Base-by-base conservation (phyloP, 2,888 invertebrate species). In the Pristionchus mayeri region DNA sequence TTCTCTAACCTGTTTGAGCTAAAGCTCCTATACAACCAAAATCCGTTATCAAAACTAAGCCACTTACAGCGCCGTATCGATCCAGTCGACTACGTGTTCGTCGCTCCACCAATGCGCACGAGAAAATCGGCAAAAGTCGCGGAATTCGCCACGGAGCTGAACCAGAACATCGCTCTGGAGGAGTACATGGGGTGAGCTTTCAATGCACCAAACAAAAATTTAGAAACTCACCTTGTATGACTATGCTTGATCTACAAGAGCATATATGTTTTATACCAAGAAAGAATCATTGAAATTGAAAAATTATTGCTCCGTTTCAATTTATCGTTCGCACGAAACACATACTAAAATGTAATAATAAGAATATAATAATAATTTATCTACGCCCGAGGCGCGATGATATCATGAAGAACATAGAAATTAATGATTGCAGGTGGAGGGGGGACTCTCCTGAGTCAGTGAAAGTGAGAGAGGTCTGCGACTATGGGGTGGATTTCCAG, bases 21-120 rank as follows among this genome's bases (percentile, higher is more conserved):
- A n/a, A n/a, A n/a, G n/a, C n/a, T n/a, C n/a, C n/a, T n/a, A n/a
- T n/a, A n/a, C n/a, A n/a, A n/a, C n/a, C n/a, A n/a, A n/a, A n/a
- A n/a, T n/a, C n/a, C n/a, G n/a, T n/a, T n/a, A n/a, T n/a, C n/a
- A n/a, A n/a, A n/a, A n/a, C n/a, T 21, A 24, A 27, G 37, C 18
- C 4, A 79, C 7, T 34, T 79, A n/a, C 18, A 79, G 79, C 50
- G 79, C n/a, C 79, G 54, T 18, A 34, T 79, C 79, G 79, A 50
- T n/a, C 52, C 34, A 0, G 27, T 54, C 52, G 79, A 79, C 34
- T 54, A 34, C 34, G 54, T 79, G 21, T 27, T 54, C 54, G 24
- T 79, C 30, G 27, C 34, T 18, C 50, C 79, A 21, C 54, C 79
- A n/a, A 50, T 37, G 18, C 4, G 24, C 1, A 54, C 52, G 16